Evolutionary conservation across 2,888 invertebrate genomes (phyloP), one percentile per base, ranked within the genome.

Genomic region (Ryuthela nishihirai): DNA sequence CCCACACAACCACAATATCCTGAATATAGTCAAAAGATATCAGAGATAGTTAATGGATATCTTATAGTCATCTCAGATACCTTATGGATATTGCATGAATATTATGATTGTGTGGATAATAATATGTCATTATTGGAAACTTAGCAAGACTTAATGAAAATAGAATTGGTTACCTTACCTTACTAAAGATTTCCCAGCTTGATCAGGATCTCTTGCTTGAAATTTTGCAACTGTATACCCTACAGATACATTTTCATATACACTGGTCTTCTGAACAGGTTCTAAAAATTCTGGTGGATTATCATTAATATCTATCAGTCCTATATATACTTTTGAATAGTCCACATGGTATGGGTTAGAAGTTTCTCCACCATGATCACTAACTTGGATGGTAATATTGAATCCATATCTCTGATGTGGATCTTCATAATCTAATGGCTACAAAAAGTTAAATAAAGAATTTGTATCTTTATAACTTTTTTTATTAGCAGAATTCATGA

Each of bases 391-490:
- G 68, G 90, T 85, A 78, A 95, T 90, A 66, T 90, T 82, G 79
- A 94, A 94, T 58, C 94, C 94, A 76, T 90, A 90, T 77, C 93
- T 89, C 78, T 95, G 94, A 71, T 90, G 79, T 70, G 88, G 84
- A 75, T 94, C 92, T 78, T 95, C 94, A 75, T 88, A 95, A 78
- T 95, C 94, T 69, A 95, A 78, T 23, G 92, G 91, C 75, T 95
- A 24, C 15, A 25, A 35, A 42, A n/a, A n/a, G n/a, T n/a, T n/a
- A n/a, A n/a, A n/a, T n/a, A n/a, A n/a, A n/a, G n/a, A n/a, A n/a
- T n/a, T n/a, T n/a, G n/a, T n/a, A n/a, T n/a, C n/a, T n/a, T n/a
- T n/a, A n/a, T n/a, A n/a, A n/a, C n/a, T n/a, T n/a, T n/a, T n/a
- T n/a, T n/a, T n/a, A n/a, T n/a, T n/a, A n/a, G n/a, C n/a, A n/a